Evolutionary conservation across 2,797 vertebrate species (phyloP).

Genomic region (Helostoma temminkii): DNA sequence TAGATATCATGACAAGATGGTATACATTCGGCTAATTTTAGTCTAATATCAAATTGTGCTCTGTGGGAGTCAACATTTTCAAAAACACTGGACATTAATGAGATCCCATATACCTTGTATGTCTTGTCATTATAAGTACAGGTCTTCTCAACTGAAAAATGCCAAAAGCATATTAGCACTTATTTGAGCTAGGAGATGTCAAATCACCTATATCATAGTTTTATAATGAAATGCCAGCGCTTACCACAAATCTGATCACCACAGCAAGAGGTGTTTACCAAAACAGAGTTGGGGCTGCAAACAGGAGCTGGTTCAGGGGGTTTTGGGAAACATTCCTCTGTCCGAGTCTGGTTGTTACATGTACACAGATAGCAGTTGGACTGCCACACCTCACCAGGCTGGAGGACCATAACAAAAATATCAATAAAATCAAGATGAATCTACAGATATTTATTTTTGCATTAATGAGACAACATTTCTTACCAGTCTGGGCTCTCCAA

Average conservation of each 20-base stretch:
- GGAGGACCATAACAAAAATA: constrained; percentile 14
- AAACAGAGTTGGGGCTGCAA: constrained; percentile 48
- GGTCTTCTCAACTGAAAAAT: constrained; percentile 77
- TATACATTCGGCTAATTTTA: background rate
- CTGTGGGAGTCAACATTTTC: background rate
- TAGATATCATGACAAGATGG: background rate
- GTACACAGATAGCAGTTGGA: constrained; percentile 75
- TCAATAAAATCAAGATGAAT: background rate
- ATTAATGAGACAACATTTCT: background rate
- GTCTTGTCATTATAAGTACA: constrained; percentile 67
- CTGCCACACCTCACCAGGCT: constrained; percentile 80
- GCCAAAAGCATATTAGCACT: too few relatives aligned
- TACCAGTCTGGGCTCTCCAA: constrained; percentile 69
- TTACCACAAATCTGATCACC: constrained; percentile 70
- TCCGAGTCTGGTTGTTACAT: constrained; percentile 74
- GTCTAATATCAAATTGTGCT: background rate
- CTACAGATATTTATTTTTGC: background rate
- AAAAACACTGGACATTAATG: background rate
- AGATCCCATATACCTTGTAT: constrained; percentile 63
- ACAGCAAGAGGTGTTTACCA: constrained; percentile 66
- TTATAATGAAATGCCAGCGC: background rate
- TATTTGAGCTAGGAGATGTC: too few relatives aligned
- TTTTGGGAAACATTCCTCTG: constrained; percentile 65
- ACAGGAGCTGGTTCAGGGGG: accelerated
- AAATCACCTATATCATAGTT: background rate